phyloP scores from a whole-genome alignment of 53 echinoderm and acorn worm genomes.

The Zoroaster sp. region DNA sequence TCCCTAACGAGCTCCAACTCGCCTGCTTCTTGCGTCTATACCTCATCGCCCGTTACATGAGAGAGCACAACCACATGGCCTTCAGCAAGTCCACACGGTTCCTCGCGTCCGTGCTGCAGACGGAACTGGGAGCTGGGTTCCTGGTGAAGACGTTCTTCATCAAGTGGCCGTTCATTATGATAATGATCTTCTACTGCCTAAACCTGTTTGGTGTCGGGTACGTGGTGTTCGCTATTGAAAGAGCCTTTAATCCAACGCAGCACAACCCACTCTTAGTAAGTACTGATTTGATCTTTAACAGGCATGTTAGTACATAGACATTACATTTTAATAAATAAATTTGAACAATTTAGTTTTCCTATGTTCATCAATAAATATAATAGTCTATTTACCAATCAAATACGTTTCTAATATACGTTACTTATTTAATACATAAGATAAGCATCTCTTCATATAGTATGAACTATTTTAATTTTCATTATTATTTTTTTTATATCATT shows the following conservation, averaged over 20 bases:
- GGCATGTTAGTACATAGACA: neutral
- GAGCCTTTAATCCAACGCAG: slow-evolving; percentile 22
- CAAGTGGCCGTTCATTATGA: slow-evolving; percentile 57
- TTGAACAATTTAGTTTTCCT: too few relatives aligned
- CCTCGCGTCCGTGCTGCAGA: slow-evolving; percentile 68
- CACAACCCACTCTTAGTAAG: slow-evolving; percentile 46
- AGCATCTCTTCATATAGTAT: too few relatives aligned
- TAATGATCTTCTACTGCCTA: slow-evolving; percentile 44
- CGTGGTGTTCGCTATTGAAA: slow-evolving; percentile 64
- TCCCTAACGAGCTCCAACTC: slow-evolving; percentile 63
- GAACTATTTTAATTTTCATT: too few relatives aligned
- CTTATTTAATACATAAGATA: too few relatives aligned
- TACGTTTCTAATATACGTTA: neutral
- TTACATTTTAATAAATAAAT: neutral
- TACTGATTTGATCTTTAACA: neutral
- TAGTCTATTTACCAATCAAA: too few relatives aligned
- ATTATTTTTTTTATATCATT: too few relatives aligned
- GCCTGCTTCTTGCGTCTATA: slow-evolving; percentile 57
- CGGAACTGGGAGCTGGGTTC: slow-evolving; percentile 58
- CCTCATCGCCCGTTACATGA: slow-evolving; percentile 52
- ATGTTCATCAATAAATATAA: too few relatives aligned
- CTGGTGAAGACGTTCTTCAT: slow-evolving; percentile 68
- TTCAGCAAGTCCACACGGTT: slow-evolving; percentile 67
- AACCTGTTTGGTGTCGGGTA: slow-evolving; percentile 69
- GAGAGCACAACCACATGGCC: slow-evolving; percentile 65